phyloP scores from a whole-genome alignment of 1,140 invertebrate species.

The Leptinotarsa defecta region DNA sequence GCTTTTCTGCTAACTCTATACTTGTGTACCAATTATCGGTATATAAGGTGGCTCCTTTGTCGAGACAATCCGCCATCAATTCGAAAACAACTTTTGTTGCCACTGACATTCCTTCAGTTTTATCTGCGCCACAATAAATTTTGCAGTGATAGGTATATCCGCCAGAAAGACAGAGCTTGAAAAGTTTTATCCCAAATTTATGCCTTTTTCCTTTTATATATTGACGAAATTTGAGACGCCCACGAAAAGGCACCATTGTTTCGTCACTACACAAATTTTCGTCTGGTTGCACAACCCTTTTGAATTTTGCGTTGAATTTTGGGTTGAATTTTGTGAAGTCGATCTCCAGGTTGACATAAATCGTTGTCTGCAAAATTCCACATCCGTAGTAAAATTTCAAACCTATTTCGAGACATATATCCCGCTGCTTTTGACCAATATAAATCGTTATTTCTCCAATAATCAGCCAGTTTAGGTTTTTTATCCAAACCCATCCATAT shows the following conservation, averaged over 20 bases:
- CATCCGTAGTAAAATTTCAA: constrained; percentile 37
- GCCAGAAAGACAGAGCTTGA: constrained; percentile 52
- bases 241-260: constrained; percentile 29
- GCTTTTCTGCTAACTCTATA: constrained; percentile 53
- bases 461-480: constrained; percentile 11
- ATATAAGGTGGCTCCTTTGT: constrained; percentile 31
- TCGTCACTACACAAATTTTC: constrained; percentile 28
- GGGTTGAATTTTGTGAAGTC: constrained; percentile 37
- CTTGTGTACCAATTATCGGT: constrained; percentile 55
- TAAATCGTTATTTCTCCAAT: constrained; percentile 26
- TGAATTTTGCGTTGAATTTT: constrained; percentile 36
- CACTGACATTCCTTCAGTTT: constrained; percentile 1
- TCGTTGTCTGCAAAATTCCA: constrained; percentile 41
- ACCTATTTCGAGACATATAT: constrained; percentile 33
- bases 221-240: constrained; percentile 25
- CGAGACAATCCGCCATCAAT: constrained; percentile 13
- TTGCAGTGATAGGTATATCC: constrained; percentile 53
- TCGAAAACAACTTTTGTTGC: constrained; percentile 13
- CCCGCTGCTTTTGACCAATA: constrained; percentile 24
- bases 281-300: constrained; percentile 36
- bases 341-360: constrained; percentile 27
- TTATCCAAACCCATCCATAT: constrained; percentile 30
- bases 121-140: constrained; percentile 51
- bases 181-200: constrained; percentile 53
- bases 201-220: constrained; percentile 28